Percentiles rank a stretch among this genome's conserved stretches.
These are phyloP conservation scores for Corydoras sp. DNA, from an alignment of 2,113 vertebrate species.

Conservation along the genomic window DNA sequence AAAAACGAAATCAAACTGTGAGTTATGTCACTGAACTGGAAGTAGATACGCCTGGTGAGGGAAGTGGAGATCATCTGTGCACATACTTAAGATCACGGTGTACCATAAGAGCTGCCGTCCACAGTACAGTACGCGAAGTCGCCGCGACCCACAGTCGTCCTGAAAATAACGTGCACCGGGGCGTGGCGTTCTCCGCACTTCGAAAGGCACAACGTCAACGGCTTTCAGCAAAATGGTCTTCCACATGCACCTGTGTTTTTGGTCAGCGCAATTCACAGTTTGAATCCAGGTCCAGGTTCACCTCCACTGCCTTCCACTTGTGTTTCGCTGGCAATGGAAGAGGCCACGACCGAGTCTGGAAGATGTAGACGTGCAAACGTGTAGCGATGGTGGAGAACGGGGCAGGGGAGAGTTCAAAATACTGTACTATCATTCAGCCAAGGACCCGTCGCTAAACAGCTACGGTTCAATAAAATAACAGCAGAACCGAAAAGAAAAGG, in stretches of 20 bases:
- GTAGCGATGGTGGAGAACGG: conserved; percentile 47
- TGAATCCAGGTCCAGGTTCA: too few species aligned
- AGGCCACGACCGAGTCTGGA: conserved; percentile 40
- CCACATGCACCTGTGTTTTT: conserved; percentile 28
- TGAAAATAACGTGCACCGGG: conserved; percentile 3
- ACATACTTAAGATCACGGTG: not conserved
- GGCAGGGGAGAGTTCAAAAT: conserved; percentile 34
- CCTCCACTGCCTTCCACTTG: not conserved
- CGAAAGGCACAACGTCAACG: conserved; percentile 57
- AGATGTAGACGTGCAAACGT: conserved; percentile 50
- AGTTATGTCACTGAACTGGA: not conserved
- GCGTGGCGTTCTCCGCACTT: not conserved
- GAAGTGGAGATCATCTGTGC: not conserved
- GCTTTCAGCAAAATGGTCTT: conserved; percentile 32
- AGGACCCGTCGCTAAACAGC: conserved; percentile 40
- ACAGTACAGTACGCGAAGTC: not conserved
- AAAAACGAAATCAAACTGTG: conserved; percentile 15
- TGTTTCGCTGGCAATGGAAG: conserved; percentile 30
- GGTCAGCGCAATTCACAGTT: conserved; percentile 26
- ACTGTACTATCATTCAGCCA: not conserved
- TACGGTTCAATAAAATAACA: conserved; percentile 37
- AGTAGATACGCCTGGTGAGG: conserved; percentile 3
- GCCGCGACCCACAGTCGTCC: not conserved
- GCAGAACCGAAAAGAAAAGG: conserved; percentile 58
- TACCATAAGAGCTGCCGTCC: not conserved